Percentiles rank a stretch among this genome's conserved stretches.
phyloP scores from a whole-genome alignment of 2,797 vertebrate genomes.

The Carcharodon carcharias region DNA sequence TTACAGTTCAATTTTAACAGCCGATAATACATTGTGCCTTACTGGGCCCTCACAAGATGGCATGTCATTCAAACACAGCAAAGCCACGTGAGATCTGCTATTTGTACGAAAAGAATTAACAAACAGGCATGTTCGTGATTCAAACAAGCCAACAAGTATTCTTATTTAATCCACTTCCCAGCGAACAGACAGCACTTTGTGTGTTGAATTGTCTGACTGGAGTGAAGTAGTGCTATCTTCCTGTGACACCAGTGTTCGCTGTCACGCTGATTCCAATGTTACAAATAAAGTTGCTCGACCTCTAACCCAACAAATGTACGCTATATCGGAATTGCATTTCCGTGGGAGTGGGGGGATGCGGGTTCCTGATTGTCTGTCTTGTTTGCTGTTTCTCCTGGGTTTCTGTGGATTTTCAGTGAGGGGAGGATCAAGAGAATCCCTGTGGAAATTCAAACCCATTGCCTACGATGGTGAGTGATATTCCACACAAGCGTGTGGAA shows the following conservation, averaged over 20 bases:
- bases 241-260: not conserved
- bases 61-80: not conserved
- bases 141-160: not conserved
- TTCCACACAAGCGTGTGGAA: too few relatives aligned
- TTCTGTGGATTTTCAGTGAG: not conserved
- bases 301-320: not conserved
- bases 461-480: not conserved
- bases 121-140: not conserved
- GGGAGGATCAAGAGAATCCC: not conserved
- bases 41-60: not conserved
- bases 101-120: not conserved
- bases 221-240: not conserved
- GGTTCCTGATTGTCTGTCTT: not conserved
- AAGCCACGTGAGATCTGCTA: not conserved
- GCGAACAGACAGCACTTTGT: not conserved
- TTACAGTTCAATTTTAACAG: not conserved
- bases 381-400: not conserved
- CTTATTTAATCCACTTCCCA: not conserved
- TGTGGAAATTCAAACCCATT: not conserved
- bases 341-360: accelerated
- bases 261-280: not conserved
- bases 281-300: not conserved
- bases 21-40: not conserved
- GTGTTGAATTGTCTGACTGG: not conserved
- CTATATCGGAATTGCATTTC: not conserved